Conservation (phyloP, 2,888 invertebrate species). For the Cosmorhoe ocellata region DNA sequence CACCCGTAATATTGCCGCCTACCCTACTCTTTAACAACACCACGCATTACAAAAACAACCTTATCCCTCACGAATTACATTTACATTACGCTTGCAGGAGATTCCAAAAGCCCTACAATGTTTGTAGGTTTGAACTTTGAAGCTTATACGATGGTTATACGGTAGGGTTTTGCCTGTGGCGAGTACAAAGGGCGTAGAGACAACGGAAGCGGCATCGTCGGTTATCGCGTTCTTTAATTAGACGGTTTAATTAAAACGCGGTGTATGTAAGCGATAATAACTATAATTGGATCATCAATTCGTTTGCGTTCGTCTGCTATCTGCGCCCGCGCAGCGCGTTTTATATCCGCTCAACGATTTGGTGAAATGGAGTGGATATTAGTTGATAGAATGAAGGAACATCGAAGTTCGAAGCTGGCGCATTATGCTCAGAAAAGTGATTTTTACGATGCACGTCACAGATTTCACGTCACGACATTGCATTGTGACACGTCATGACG, state of each 20-base stretch:
- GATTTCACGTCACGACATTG: too few relatives aligned
- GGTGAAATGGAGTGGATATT: slow-evolving; percentile 1
- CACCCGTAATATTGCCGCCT: slow-evolving; percentile 67
- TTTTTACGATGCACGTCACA: too few relatives aligned
- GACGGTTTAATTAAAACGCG: slow-evolving; percentile 68
- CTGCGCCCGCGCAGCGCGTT: slow-evolving; percentile 25
- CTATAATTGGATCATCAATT: slow-evolving; percentile 73
- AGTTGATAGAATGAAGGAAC: slow-evolving; percentile 2
- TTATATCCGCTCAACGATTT: slow-evolving; percentile 16
- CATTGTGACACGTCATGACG: too few relatives aligned
- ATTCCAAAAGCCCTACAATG: slow-evolving; percentile 12
- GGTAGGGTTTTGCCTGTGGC: slow-evolving; percentile 22
- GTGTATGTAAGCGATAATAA: slow-evolving; percentile 55
- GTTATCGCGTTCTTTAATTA: slow-evolving; percentile 69
- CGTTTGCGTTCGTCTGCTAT: slow-evolving; percentile 39
- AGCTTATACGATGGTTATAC: slow-evolving; percentile 19
- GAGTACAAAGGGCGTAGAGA: slow-evolving; percentile 53
- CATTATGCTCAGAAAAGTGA: not conserved
- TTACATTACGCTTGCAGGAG: slow-evolving; percentile 6
- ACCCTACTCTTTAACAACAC: slow-evolving; percentile 42
- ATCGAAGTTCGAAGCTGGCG: too few relatives aligned
- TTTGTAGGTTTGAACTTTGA: slow-evolving; percentile 23
- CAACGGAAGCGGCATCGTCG: slow-evolving; percentile 58
- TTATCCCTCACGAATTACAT: not conserved
- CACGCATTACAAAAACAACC: slow-evolving; percentile 21